Base-by-base conservation (phyloP, 2,797 vertebrate species). In the Tadarida brasiliensis region DNA sequence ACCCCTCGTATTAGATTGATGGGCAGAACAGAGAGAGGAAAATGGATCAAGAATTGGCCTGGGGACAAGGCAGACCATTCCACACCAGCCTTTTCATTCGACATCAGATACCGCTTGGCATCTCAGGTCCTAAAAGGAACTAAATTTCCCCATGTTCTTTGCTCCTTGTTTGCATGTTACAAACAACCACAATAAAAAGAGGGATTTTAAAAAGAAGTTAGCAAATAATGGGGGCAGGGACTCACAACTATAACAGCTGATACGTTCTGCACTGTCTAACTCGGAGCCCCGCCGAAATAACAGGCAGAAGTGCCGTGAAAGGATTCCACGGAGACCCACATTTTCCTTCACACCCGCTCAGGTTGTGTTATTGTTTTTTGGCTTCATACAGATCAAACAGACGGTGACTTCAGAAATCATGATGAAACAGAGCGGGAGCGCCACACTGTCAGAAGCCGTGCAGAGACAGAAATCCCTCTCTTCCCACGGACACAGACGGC, bases 71-170 rank as follows among this genome's bases (percentile, higher is more conserved):
- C 81, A 81, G 87, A 88, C 74, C 95, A 90, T 54, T 33, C 67
- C 95, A 95, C 94, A 97, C 88, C 71, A 93, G 94, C 61, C 73
- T 96, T 97, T 96, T 96, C 91, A 97, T 93, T 97, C 85, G 94
- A 89, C 91, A 74, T 87, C 92, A 7, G 28, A 95, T 97, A 88
- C 83, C 92, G 95, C 97, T 39, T 56, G 92, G 95, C 95, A 90
- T 54, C 84, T 26, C 71, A 33, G 73, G 28, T 93, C 94, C 87
- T 89, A 85, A 78, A 96, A 87, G 93, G 70, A 97, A 91, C 59
- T 57, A 76, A 82, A 91, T 35, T 73, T 30, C 67, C 2, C 57
- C 71, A 11, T 2, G 51, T 39, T 77, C 22, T 78, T 26, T 35
- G 88, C 56, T 92, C 76, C 47, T 56, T 61, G 28, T 74, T 67